These are phyloP conservation scores for Corythornis cristatus DNA, from an alignment of 2,113 vertebrate genomes.

Conservation along the genomic window DNA sequence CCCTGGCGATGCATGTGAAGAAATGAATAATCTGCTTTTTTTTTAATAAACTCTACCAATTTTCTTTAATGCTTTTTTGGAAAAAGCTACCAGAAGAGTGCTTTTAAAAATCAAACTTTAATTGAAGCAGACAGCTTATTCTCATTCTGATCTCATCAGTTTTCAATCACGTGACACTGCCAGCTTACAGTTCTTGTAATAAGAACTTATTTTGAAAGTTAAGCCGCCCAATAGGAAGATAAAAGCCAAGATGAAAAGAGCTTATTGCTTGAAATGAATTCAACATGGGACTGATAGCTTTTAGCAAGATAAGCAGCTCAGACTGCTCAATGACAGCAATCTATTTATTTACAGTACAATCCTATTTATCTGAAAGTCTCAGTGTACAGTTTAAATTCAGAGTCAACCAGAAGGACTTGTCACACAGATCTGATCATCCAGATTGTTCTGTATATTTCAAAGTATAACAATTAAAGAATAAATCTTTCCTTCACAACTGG, in stretches of 20 bases:
- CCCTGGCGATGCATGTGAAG: neutral
- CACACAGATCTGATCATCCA: neutral
- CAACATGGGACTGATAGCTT: neutral
- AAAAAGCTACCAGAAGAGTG: neutral
- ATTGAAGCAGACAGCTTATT: neutral
- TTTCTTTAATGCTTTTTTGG: slow-evolving; percentile 19
- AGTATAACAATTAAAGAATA: neutral
- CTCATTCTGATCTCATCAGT: slow-evolving; percentile 25
- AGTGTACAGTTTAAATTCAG: neutral
- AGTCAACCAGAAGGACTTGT: neutral
- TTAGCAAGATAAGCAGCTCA: neutral
- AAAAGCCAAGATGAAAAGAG: slow-evolving; percentile 30
- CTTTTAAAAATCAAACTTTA: slow-evolving; percentile 17
- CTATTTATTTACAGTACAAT: slow-evolving; percentile 38
- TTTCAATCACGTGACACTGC: slow-evolving; percentile 9
- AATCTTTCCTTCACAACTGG: neutral
- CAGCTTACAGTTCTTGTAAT: slow-evolving; percentile 23
- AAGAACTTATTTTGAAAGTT: slow-evolving; percentile 49
- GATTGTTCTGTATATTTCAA: neutral
- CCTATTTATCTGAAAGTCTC: neutral
- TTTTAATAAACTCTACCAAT: neutral
- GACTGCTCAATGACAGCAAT: neutral
- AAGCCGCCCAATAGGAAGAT: neutral
- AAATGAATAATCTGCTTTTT: neutral
- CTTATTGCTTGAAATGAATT: slow-evolving; percentile 35